phyloP scores from a whole-genome alignment of 2,888 invertebrate genomes.

The Amaurobius ferox region DNA sequence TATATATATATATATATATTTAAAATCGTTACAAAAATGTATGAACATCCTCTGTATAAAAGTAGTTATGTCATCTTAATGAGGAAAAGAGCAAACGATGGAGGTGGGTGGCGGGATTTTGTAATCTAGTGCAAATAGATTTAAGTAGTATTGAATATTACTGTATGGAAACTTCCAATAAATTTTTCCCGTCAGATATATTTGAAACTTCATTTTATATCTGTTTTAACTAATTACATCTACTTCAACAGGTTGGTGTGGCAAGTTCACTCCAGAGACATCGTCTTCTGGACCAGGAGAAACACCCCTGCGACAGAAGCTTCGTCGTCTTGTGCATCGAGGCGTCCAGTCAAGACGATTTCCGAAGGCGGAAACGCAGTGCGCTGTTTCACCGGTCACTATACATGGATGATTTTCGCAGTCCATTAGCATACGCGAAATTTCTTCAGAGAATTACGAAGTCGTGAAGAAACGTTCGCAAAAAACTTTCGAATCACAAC shows the following conservation, averaged over 20 bases:
- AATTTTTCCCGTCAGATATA: too few relatives aligned
- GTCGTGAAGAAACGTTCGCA: constrained; percentile 16
- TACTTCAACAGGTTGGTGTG: constrained; percentile 83
- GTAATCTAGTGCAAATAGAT: too few relatives aligned
- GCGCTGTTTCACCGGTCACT: neutral
- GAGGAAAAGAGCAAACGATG: too few relatives aligned
- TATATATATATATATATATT: too few relatives aligned
- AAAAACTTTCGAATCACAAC: neutral
- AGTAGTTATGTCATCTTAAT: too few relatives aligned
- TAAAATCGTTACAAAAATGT: too few relatives aligned
- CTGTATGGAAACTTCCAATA: too few relatives aligned
- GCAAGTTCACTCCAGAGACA: constrained; percentile 85
- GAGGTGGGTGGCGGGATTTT: too few relatives aligned
- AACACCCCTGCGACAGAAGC: constrained; percentile 90
- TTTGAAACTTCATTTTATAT: too few relatives aligned
- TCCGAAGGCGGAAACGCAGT: constrained; percentile 30
- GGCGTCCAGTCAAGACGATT: constrained; percentile 79
- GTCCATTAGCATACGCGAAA: constrained; percentile 31
- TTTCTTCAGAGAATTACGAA: constrained; percentile 29
- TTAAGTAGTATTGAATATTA: too few relatives aligned
- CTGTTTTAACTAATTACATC: too few relatives aligned
- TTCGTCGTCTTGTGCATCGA: constrained; percentile 95
- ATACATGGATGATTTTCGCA: neutral
- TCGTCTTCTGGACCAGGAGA: constrained; percentile 87
- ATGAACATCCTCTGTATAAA: too few relatives aligned